Base-by-base conservation (phyloP, 2,797 vertebrate genomes). In the Peromyscus attwateri region DNA sequence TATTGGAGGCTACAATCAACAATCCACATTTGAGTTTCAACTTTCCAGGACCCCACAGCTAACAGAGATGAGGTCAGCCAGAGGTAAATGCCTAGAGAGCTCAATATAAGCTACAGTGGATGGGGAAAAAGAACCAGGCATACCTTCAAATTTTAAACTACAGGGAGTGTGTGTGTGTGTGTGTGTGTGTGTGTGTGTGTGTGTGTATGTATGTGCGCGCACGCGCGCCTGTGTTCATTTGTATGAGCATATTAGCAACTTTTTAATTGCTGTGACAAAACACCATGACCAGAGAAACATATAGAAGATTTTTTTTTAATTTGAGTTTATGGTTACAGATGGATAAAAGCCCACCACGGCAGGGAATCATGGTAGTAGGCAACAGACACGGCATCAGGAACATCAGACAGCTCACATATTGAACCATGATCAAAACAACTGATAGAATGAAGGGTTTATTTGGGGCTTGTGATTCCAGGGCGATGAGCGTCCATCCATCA, bases 91-190 rank as follows among this genome's bases (percentile, higher is more conserved):
- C 4, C 31, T 31, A 57, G 3, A 27, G 0, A 64, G 40, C 31
- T 43, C 73, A 66, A 3, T 92, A 7, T 3, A 9, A 16, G 37
- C 11, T 40, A 37, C 46, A 49, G 31, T 12, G 7, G 6, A 90
- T 55, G 70, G 57, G 10, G 3, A 66, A 91, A 90, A 40, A 80
- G 12, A 94, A 49, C 3, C 7, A 19, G 25, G 1, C 21, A 52
- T 49, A 77, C 66, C 60, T 88, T 11, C 19, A n/a, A 80, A 66
- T 57, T 91, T 11, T 85, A 93, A 92, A 96, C 68, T 6, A 60
- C 29, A 84, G 60, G 25, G 31, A 27, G 52, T 80, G 77, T 80
- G 77, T 80, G 31, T 81, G 37, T 82, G 23, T 62, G n/a, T 62
- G 6, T 62, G 31, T 81, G 80, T 82, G 23, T 81, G 34, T 81